These are phyloP conservation scores for Peromyscus aztecus DNA, from an alignment of 2,797 vertebrate species.

Conservation along the genomic window DNA sequence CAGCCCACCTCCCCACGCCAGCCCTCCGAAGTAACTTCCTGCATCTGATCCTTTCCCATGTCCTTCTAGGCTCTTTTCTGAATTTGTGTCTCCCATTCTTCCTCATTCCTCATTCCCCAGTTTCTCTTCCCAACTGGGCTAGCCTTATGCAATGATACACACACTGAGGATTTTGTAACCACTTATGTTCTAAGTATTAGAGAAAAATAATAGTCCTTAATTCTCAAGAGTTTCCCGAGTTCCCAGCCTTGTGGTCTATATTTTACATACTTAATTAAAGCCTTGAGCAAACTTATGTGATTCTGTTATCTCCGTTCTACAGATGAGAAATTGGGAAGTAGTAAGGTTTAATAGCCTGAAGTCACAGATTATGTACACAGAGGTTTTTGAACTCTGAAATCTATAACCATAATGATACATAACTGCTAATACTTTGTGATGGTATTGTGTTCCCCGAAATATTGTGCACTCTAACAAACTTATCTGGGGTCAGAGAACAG, in stretches of 20 bases:
- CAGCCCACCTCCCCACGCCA: background rate
- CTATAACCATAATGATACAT: background rate
- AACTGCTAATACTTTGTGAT: background rate
- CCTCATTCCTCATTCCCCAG: background rate
- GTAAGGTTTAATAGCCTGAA: background rate
- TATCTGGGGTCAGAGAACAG: too few species aligned
- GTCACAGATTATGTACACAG: background rate
- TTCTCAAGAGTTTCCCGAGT: background rate
- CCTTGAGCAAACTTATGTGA: background rate
- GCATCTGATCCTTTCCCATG: background rate
- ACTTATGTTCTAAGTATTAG: background rate
- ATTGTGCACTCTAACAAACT: too few species aligned
- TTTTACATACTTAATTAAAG: background rate
- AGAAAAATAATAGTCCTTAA: background rate
- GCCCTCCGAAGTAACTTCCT: background rate
- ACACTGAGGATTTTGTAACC: background rate
- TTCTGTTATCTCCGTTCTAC: background rate
- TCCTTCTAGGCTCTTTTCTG: background rate
- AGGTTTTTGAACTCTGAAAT: constrained; percentile 49
- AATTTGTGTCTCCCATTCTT: background rate
- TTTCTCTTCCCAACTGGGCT: background rate
- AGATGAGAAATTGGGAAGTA: background rate
- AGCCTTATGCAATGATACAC: background rate
- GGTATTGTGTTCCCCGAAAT: too few species aligned
- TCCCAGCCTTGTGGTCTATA: background rate